These are phyloP conservation scores for Ips typographus DNA, from an alignment of 1,140 invertebrate genomes.

Conservation along the genomic window DNA sequence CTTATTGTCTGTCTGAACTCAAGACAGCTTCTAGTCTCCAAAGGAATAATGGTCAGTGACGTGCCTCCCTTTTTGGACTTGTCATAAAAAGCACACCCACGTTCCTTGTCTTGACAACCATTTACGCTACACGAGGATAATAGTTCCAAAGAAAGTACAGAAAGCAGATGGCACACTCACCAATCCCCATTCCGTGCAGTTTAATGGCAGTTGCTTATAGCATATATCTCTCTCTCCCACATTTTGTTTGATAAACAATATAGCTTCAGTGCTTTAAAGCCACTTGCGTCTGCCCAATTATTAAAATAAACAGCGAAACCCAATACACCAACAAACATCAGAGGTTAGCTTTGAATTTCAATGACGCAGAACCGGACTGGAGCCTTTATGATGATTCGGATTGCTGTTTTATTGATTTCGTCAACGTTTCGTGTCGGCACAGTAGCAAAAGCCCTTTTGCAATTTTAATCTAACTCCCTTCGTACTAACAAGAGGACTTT, in stretches of 20 bases:
- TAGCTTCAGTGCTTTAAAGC: conserved; percentile 16
- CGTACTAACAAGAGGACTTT: too few species aligned
- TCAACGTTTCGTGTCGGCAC: too few species aligned
- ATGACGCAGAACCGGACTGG: not conserved
- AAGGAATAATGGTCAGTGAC: too few species aligned
- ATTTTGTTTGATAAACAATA: conserved; percentile 24
- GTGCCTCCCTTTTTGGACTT: too few species aligned
- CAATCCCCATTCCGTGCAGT: conserved; percentile 5
- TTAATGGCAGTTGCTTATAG: conserved; percentile 20
- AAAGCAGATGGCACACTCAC: conserved; percentile 8
- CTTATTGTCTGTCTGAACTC: not conserved
- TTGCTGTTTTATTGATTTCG: too few species aligned
- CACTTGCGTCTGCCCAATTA: conserved; percentile 20
- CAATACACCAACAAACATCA: conserved; percentile 21
- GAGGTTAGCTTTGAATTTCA: conserved; percentile 1
- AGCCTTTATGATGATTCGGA: too few species aligned
- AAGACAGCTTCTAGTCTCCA: too few species aligned
- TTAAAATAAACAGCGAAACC: conserved; percentile 22
- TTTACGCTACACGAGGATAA: not conserved
- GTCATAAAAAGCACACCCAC: not conserved
- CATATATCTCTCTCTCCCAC: conserved; percentile 7
- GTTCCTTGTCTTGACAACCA: conserved; percentile 4
- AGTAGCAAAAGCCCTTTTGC: too few species aligned
- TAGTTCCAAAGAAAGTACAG: conserved; percentile 6
- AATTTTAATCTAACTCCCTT: too few species aligned